Base-by-base conservation (phyloP, 2,888 invertebrate species). In the Miltochrista miniata region DNA sequence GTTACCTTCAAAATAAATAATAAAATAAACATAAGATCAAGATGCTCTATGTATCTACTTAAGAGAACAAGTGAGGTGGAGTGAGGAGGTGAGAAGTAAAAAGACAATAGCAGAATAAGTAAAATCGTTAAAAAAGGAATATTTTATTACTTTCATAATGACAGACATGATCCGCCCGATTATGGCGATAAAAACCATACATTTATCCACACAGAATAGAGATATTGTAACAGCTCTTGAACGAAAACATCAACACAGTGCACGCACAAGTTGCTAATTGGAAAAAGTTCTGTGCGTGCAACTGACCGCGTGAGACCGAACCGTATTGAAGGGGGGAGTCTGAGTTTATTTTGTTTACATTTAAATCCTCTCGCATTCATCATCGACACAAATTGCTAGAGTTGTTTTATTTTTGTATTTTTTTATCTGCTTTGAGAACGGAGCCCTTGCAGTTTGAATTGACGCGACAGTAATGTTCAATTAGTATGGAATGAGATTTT, bases 341-440 rank as follows among this genome's bases (percentile, higher is more conserved):
- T 18, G 13, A 45, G 45, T 61, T 60, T 34, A 56, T 67, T 68
- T 71, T 68, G 48, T 65, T 64, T 61, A 43, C 35, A 55, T 62
- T 54, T 59, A 60, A 59, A 68, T 51, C 46, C 52, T 38, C 39
- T 46, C 54, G 55, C 51, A 50, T 62, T 59, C 52, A 70, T 61
- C 59, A 54, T 62, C 49, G 51, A 54, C 60, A 39, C 46, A 47
- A 44, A 45, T 57, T 51, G 48, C 40, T 51, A 43, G 47, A 41
- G 45, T 41, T 47, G 40, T 51, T 40, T 44, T 51, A 59, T 50
- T 60, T 54, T 61, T 30, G 42, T 24, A 4, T 59, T 51, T 57
- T 57, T 57, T 53, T 43, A 41, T 52, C 39, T 65, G 48, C 39
- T 49, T 31, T 33, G n/a, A 29, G 37, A 29, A 39, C 12, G 40